Evolutionary conservation across 2,888 invertebrate genomes (phyloP), one percentile per base, ranked within the genome.

Genomic region (Vesta saturnalis): DNA sequence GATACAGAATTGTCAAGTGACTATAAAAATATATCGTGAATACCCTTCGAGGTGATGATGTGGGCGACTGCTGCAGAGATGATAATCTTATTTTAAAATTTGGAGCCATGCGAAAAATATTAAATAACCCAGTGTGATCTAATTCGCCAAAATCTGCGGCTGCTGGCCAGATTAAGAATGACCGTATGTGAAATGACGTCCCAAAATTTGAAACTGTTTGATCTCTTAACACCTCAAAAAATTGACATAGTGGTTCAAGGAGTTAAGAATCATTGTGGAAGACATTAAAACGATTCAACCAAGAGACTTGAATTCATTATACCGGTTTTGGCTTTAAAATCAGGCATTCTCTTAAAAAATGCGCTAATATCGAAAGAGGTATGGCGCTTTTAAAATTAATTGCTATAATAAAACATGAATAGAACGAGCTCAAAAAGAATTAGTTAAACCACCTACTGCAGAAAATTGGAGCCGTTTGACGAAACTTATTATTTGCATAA

Each of bases 51-150:
- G 21, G 19, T 5, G 67, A 67, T 57, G 61, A 61, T 12, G 52
- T 67, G 1, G 60, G 46, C 0, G 8, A 21, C 6, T 54, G 6
- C 12, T 61, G 61, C 15, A 30, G 19, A 57, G 49, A 59, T 12
- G 63, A 68, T 47, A 16, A 35, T 19, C 49, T 68, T 10, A 64
- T 68, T 52, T 59, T 68, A 46, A 43, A 46, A 43, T 60, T 64
- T 15, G 64, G 60, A 1, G 58, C 68, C 4, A 39, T 68, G 23
- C 23, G 64, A 68, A 52, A 68, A 68, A 63, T 68, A 60, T 55
- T 55, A 47, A 10, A 39, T 14, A 6, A 56, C 63, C 1, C 68
- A 68, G 54, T n/a, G 8, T 30, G 68, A 64, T 15, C 22, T 64
- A 3, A 64, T 63, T 23, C 21, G 68, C 1, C 68, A 68, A 47